Evolutionary conservation across 2,113 vertebrate species (phyloP).

Genomic region (Grantiella picta): DNA sequence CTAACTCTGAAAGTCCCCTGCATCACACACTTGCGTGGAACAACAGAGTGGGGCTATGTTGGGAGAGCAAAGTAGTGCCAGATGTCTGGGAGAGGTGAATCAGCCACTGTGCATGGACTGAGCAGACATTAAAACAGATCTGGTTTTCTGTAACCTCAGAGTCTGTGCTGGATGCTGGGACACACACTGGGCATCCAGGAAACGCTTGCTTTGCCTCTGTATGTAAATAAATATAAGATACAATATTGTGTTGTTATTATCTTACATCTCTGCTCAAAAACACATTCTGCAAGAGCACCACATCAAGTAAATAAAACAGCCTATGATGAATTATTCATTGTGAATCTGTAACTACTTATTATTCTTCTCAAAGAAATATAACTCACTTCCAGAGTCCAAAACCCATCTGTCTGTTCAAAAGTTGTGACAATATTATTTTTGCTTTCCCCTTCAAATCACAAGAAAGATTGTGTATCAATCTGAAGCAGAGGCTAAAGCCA

Average conservation of each 20-base stretch:
- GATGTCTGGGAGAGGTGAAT: background rate
- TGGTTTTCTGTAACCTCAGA: background rate
- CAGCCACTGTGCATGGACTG: background rate
- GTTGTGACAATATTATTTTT: constrained; percentile 50
- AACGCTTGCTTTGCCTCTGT: constrained; percentile 5
- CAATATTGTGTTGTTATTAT: constrained; percentile 29
- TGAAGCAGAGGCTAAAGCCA: constrained; percentile 2
- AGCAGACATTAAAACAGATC: background rate
- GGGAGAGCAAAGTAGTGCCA: background rate
- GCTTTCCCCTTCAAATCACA: constrained; percentile 53
- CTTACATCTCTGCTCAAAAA: constrained; percentile 48
- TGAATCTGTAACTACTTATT: constrained; percentile 37
- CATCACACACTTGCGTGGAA: background rate
- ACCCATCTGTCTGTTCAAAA: constrained; percentile 4
- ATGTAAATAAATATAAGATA: constrained; percentile 44
- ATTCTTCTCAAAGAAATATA: constrained; percentile 55
- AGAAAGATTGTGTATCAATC: constrained; percentile 14
- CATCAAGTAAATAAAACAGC: constrained; percentile 45
- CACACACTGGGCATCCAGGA: background rate
- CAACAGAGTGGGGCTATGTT: accelerated
- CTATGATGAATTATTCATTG: constrained; percentile 60
- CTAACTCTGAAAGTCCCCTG: background rate
- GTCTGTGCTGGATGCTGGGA: background rate
- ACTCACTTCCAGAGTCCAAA: constrained; percentile 25
- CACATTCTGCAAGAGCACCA: constrained; percentile 21